phyloP scores from a whole-genome alignment of 2,797 vertebrate species.

The Tokudaia tokunoshimensis region DNA sequence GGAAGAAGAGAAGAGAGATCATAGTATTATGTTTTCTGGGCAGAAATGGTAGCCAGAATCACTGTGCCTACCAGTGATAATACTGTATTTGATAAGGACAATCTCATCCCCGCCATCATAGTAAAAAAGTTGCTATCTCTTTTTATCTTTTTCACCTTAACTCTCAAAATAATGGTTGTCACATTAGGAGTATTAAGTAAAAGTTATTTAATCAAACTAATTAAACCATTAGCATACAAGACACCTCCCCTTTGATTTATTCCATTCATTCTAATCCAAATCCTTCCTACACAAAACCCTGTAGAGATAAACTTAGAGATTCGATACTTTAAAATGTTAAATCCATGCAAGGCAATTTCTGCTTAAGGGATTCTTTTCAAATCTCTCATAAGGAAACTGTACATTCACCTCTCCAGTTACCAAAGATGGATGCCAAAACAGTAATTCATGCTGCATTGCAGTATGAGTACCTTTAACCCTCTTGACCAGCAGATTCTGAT shows the following conservation, averaged over 20 bases:
- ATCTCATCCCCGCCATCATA: not conserved
- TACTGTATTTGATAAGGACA: not conserved
- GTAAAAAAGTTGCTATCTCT: not conserved
- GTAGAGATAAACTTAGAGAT: not conserved
- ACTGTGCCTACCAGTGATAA: fast-evolving
- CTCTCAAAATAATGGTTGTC: not conserved
- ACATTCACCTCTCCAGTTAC: not conserved
- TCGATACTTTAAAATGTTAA: constrained; percentile 10
- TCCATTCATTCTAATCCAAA: not conserved
- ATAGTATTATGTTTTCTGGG: not conserved
- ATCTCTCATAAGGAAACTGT: not conserved
- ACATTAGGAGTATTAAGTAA: not conserved
- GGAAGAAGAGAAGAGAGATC: not conserved
- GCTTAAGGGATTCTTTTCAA: not conserved
- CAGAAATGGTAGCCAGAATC: not conserved
- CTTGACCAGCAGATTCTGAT: not conserved
- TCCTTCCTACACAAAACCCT: not conserved
- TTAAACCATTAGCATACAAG: not conserved
- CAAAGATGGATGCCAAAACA: not conserved
- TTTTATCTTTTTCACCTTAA: not conserved
- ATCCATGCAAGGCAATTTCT: not conserved
- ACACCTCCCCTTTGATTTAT: not conserved
- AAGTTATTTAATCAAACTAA: not conserved
- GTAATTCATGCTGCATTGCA: not conserved
- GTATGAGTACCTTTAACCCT: not conserved